Evolutionary conservation across 2,113 vertebrate species (phyloP), one percentile per base, ranked within the genome.

Genomic region (Puntigrus tetrazona): DNA sequence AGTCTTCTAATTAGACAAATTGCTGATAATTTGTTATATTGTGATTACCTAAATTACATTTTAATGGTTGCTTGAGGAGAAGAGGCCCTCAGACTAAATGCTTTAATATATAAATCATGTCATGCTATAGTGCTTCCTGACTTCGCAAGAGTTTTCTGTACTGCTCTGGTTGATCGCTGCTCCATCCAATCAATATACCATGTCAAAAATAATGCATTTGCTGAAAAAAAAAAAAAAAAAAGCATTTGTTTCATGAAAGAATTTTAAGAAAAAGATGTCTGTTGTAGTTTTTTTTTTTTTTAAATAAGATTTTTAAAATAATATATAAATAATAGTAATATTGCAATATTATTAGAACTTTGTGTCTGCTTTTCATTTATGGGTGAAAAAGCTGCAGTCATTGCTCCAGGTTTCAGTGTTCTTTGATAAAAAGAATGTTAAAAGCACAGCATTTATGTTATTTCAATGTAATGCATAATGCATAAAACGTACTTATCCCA

Each of bases 21-120:
- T 79, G 14, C 5, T 29, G 65, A 75, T 57, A 75, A 63, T 77
- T 63, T 45, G 76, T 59, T 38, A 78, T 31, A 69, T 50, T 45
- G 47, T 47, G 6, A 75, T 86, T 57, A 34, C 57, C 65, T 25
- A 69, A 86, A 84, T 84, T 22, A 81, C 45, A 59, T 84, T 83
- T 57, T 69, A 67, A 84, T 81, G 36, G 34, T 50, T 78, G 31
- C 13, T 74, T 70, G n/a, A 50, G 70, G 38, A 85, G 13, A 27
- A 31, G 11, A 43, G 50, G 25, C 20, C 43, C 47, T 41, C 36
- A 52, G n/a, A 72, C 50, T n/a, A 63, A 78, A 73, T 9, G 13
- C 13, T 79, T 55, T 18, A 78, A 29, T 75, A 43, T 25, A 22
- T n/a, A 36, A 34, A n/a, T 50, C 41, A 27, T 63, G 9, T 41